Conservation (phyloP, 2,888 invertebrate genomes). For the Onchidella celtica region DNA sequence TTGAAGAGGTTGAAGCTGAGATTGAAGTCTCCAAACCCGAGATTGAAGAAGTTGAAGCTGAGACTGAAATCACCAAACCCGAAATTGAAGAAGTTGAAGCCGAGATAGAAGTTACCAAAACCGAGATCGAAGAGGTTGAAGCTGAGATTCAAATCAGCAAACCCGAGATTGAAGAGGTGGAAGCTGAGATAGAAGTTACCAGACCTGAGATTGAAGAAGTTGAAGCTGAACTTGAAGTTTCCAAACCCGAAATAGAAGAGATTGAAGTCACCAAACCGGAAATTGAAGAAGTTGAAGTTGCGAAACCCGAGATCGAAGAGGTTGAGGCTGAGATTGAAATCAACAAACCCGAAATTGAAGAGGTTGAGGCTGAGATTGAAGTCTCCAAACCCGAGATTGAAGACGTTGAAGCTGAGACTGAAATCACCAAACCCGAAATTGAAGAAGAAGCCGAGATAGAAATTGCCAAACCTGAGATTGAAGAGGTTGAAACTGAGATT, state of each 20-base stretch:
- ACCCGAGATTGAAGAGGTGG: conserved; percentile 24
- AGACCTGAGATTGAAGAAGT: conserved; percentile 82
- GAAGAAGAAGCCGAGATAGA: conserved; percentile 22
- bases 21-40: conserved; percentile 63
- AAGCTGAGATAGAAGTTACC: conserved; percentile 45
- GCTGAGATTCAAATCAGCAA: conserved; percentile 50
- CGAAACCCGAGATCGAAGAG: conserved; percentile 72
- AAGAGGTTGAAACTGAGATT: conserved; percentile 82
- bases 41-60: conserved; percentile 83
- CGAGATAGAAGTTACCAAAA: conserved; percentile 17
- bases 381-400: conserved; percentile 61
- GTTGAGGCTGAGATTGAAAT: conserved; percentile 47
- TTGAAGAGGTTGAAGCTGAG: no score
- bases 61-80: conserved; percentile 27
- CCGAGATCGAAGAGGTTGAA: conserved; percentile 27
- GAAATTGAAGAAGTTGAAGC: conserved; percentile 73
- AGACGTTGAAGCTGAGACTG: conserved; percentile 71
- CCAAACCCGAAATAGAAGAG: conserved; percentile 81
- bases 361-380: conserved; percentile 27
- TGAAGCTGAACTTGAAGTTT: conserved; percentile 75
- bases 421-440: background rate
- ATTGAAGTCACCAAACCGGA: conserved; percentile 79
- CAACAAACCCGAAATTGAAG: conserved; percentile 23
- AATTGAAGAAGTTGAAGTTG: conserved; percentile 83
- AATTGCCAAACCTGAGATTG: conserved; percentile 76